Percentiles rank a stretch among this genome's conserved stretches.
phyloP scores from a whole-genome alignment of 1,140 invertebrate species.

The Brachionus sp. region DNA sequence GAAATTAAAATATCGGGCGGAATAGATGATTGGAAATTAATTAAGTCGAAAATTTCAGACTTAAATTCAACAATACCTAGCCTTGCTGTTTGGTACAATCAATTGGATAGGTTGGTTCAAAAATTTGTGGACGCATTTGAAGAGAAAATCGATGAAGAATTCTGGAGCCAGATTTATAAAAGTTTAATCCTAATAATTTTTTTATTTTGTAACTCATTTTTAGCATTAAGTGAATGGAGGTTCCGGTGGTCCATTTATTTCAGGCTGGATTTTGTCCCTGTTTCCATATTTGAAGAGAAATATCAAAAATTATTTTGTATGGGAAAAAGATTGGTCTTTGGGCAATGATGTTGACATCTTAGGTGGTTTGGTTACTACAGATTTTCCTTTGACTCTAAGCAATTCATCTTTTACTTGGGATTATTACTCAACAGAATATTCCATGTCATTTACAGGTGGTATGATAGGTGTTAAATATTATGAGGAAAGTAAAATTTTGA shows the following conservation, averaged over 20 bases:
- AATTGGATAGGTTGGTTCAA: not conserved
- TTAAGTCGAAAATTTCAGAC: not conserved
- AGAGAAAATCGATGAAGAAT: slow-evolving; percentile 17
- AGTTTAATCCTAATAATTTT: not conserved
- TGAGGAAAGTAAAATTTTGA: not conserved
- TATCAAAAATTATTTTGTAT: slow-evolving; percentile 36
- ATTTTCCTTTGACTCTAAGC: slow-evolving; percentile 15
- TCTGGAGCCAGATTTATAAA: slow-evolving; percentile 32
- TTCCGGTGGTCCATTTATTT: slow-evolving; percentile 36
- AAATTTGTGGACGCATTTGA: slow-evolving; percentile 31
- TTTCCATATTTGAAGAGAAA: slow-evolving; percentile 35
- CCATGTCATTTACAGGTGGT: slow-evolving; percentile 3
- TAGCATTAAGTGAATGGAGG: not conserved
- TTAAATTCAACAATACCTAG: slow-evolving; percentile 19
- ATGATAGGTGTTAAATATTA: slow-evolving; percentile 11
- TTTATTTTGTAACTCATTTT: not conserved
- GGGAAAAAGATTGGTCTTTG: slow-evolving; percentile 41
- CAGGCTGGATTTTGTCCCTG: slow-evolving; percentile 14
- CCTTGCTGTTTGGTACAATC: slow-evolving; percentile 28
- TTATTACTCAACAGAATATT: not conserved
- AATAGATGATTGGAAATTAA: slow-evolving; percentile 31
- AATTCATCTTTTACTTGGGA: slow-evolving; percentile 16
- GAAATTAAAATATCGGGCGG: not conserved
- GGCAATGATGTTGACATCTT: not conserved
- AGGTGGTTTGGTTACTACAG: not conserved